Base-by-base conservation (phyloP, 2,888 invertebrate species). In the Nomada flava region DNA sequence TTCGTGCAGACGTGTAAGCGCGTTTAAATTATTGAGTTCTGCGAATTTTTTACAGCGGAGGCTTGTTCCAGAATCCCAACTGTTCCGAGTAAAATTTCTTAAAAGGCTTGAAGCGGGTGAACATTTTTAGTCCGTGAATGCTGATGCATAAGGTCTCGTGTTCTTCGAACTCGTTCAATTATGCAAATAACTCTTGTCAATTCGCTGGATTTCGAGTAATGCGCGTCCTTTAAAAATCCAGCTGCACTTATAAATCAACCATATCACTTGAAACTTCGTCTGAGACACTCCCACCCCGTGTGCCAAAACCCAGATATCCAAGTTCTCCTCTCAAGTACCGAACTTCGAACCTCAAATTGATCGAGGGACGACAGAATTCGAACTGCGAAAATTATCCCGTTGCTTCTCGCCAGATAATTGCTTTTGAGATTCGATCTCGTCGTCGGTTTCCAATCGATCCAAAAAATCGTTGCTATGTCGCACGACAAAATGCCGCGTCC, bases 331-430 rank as follows among this genome's bases (percentile, higher is more conserved):
- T 20, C n/a, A 20, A 59, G 47, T 26, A 26, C 7, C 70, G 18
- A 23, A 44, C 20, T 62, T 62, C 20, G 20, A 44, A 47, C 60
- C n/a, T 62, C 42, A n/a, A 42, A 20, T 42, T 62, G 42, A 42
- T 62, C n/a, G 42, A 3, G 62, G 23, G 20, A 26, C 10, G 44
- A 44, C 13, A 44, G 47, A 70, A 60, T 29, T 50, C 59, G 47
- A 60, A 62, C 20, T 47, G 0, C 15, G 60, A 9, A 52, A 70
- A 70, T 70, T 50, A 60, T 60, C 11, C 36, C 29, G 50, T 36
- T 52, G 20, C 50, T 23, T 9, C 70, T 5, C 11, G 0, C 26
- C 26, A 13, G 13, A n/a, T 47, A 26, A 69, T 26, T 59, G 44
- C 59, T 26, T 69, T 59, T 26, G n/a, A 4, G 59, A 26, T 59